Evolutionary conservation across 1,140 invertebrate genomes (phyloP), one percentile per base, ranked within the genome.

Genomic region (Argopecten irradians): DNA sequence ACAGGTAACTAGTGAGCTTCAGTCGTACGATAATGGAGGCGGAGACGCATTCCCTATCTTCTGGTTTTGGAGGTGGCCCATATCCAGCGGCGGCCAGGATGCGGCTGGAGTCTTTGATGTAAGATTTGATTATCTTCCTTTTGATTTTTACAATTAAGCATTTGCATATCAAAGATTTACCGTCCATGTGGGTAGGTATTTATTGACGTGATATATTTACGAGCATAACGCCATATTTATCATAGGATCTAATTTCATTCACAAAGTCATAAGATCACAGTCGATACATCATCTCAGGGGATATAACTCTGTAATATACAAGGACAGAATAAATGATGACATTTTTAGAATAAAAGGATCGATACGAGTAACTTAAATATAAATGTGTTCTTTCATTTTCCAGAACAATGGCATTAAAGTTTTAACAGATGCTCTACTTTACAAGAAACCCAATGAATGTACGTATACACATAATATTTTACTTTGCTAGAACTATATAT

Each of bases 1-100:
- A 88, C 92, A 97, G 96, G 96, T 97, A 0, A 93, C 96, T 19
- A 94, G 96, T 33, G 97, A 97, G 91, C 95, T 98, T 8, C 96
- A 97, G 90, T 96, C 96, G 0, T 97, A 97, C 91, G 97, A 97
- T 35, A 91, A 71, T 13, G 82, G 32, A 8, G 71, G 36, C 16
- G 84, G 55, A 14, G 87, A 85, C 16, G 34, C 33, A n/a, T 85
- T 83, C 55, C 84, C 41, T 2, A n/a, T 88, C 46, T 87, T 43
- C 41, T n/a, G 89, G 46, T 46, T 55, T 28, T 90, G 84, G 87
- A 82, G 90, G 82, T 91, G 90, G 92, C 91, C 91, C 28, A 85
- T 86, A 22, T 88, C 92, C 1, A 88, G 87, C n/a, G 88, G 90
- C 9, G 92, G 92, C 13, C 82, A 89, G 55, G 92, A 92, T 86